These are phyloP conservation scores for Eupithecia exiguata DNA, from an alignment of 2,888 invertebrate species.

Conservation along the genomic window DNA sequence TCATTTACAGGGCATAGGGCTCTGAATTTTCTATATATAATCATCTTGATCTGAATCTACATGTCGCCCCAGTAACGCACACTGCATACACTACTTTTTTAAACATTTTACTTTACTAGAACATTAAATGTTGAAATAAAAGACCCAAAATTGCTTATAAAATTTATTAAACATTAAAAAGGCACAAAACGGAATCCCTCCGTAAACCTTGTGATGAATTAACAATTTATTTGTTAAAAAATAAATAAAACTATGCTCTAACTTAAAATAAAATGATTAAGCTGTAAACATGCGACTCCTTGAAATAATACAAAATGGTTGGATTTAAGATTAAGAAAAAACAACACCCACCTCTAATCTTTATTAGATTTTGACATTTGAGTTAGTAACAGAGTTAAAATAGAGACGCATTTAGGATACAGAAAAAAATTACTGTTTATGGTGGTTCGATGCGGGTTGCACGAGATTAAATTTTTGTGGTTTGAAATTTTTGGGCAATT, in stretches of 20 bases:
- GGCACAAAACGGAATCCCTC: conserved; percentile 72
- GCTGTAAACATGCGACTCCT: conserved; percentile 20
- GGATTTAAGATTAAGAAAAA: not conserved
- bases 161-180: conserved; percentile 75
- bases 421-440: too few species aligned
- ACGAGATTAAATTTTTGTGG: too few species aligned
- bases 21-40: too few species aligned
- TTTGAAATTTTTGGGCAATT: too few species aligned
- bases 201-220: conserved; percentile 56
- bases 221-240: conserved; percentile 45
- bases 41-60: too few species aligned
- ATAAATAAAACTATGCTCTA: conserved; percentile 43
- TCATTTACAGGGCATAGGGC: too few species aligned
- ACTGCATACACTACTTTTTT: too few species aligned
- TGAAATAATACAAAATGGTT: not conserved
- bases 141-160: conserved; percentile 51
- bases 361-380: not conserved
- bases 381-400: not conserved
- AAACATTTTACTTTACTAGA: too few species aligned
- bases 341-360: not conserved
- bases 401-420: not conserved
- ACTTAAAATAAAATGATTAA: conserved; percentile 37
- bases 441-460: too few species aligned
- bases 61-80: too few species aligned
- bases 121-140: conserved; percentile 23